These are phyloP conservation scores for Cinara cedri DNA, from an alignment of 2,888 invertebrate genomes.

Conservation along the genomic window DNA sequence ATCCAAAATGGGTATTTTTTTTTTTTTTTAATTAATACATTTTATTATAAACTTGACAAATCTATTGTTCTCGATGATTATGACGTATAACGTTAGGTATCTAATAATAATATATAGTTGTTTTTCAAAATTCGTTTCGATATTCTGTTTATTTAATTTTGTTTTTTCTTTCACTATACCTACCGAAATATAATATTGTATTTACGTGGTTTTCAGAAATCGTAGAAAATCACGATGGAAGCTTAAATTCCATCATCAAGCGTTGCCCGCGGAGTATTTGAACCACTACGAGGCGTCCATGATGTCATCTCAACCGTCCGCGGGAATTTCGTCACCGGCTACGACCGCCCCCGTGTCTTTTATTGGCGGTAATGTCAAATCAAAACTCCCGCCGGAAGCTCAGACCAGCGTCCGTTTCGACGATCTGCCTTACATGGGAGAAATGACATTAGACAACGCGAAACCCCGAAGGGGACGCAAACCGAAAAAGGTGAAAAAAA, in stretches of 20 bases:
- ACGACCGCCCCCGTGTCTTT: conserved; percentile 40
- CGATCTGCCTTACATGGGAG: conserved; percentile 90
- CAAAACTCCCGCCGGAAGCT: conserved; percentile 42
- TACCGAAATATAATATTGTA: too few species aligned
- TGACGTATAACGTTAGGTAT: too few species aligned
- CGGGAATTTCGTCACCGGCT: conserved; percentile 58
- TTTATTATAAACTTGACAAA: too few species aligned
- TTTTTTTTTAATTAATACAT: too few species aligned
- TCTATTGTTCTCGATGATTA: too few species aligned
- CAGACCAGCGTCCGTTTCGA: conserved; percentile 68
- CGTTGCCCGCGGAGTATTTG: conserved; percentile 77
- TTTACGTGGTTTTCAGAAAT: conserved; percentile 62
- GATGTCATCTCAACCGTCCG: conserved; percentile 47
- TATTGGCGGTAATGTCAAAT: conserved; percentile 16
- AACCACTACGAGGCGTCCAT: conserved; percentile 79
- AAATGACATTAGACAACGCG: conserved; percentile 86
- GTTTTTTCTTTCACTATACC: too few species aligned
- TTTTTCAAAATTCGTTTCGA: too few species aligned
- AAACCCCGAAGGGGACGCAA: conserved; percentile 85
- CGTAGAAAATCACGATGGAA: conserved; percentile 75
- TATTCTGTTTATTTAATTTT: not conserved
- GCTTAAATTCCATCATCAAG: conserved; percentile 81
- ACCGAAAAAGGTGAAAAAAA: conserved; percentile 72
- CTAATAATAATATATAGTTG: too few species aligned
- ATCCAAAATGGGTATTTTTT: too few species aligned